phyloP scores from a whole-genome alignment of 1,140 invertebrate genomes.

The Paraescarpia echinospica region DNA sequence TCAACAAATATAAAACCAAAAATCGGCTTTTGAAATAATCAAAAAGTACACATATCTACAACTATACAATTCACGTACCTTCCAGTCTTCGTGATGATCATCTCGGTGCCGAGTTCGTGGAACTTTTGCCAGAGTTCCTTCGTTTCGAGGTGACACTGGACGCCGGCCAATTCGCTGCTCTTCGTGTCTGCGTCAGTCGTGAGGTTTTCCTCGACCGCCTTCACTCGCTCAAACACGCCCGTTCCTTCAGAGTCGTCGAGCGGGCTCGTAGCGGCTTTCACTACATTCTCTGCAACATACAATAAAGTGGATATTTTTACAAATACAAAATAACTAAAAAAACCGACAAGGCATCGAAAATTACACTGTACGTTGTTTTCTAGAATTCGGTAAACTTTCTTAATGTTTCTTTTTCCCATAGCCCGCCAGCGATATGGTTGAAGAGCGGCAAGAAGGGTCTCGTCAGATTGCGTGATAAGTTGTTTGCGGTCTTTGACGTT shows the following conservation, averaged over 20 bases:
- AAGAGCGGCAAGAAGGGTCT: neutral
- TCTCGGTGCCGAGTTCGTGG: constrained; percentile 96
- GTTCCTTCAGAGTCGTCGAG: neutral
- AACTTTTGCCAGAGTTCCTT: constrained; percentile 97
- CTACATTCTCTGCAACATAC: neutral
- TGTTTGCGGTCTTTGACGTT: neutral
- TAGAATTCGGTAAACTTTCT: neutral
- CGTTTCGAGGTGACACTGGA: constrained; percentile 54
- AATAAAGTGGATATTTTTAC: neutral
- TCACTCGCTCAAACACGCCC: neutral
- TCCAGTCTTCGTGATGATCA: constrained; percentile 99
- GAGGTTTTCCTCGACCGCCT: neutral
- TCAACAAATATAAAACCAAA: neutral
- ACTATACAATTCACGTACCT: constrained; percentile 70
- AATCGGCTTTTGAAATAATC: neutral
- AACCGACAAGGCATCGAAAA: neutral
- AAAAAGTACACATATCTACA: neutral
- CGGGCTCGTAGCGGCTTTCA: neutral
- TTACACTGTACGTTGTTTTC: neutral
- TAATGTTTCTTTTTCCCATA: neutral
- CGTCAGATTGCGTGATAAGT: neutral
- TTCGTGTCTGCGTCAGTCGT: neutral
- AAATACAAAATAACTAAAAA: neutral
- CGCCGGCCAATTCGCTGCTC: constrained; percentile 34
- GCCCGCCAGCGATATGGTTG: neutral